A percentile compares a stretch with the other conserved stretches of the same genome.
phyloP scores from a whole-genome alignment of 1,140 invertebrate species.

The Phortica variegata region DNA sequence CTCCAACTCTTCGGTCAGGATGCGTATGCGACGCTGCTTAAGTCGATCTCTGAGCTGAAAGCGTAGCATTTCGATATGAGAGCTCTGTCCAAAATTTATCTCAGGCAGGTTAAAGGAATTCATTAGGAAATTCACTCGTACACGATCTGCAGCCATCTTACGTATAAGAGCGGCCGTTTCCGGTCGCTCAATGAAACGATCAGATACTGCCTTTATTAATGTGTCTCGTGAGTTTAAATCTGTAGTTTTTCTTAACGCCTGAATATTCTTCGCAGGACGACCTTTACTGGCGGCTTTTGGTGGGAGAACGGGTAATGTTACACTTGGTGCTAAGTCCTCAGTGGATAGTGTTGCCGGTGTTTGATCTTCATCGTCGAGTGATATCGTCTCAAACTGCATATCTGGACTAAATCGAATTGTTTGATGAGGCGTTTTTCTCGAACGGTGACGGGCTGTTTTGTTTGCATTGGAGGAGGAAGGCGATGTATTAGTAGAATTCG shows the following conservation, averaged over 20 bases:
- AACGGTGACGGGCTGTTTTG: slow-evolving; percentile 16
- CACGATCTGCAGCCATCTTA: slow-evolving; percentile 35
- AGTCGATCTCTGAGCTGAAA: slow-evolving; percentile 27
- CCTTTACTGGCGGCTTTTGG: not conserved
- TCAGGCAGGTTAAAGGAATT: slow-evolving; percentile 19
- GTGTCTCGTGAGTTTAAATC: slow-evolving; percentile 36
- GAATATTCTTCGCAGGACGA: slow-evolving; percentile 13
- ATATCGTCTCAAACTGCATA: slow-evolving; percentile 29
- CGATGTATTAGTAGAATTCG: not conserved
- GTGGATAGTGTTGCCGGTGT: no score
- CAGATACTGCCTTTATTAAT: no score
- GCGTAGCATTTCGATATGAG: slow-evolving; percentile 2
- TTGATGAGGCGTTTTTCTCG: slow-evolving; percentile 29
- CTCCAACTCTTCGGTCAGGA: not conserved
- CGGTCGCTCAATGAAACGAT: no score
- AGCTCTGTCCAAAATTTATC: slow-evolving; percentile 35
- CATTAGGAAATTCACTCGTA: not conserved
- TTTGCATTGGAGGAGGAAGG: not conserved
- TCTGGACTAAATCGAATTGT: slow-evolving; percentile 25
- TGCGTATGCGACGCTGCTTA: slow-evolving; percentile 12
- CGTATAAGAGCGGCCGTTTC: no score
- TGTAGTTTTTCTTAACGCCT: slow-evolving; percentile 27
- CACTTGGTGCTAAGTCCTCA: not conserved
- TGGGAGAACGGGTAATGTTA: not conserved
- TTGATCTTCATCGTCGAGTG: slow-evolving; percentile 6